Conservation (phyloP, 2,113 vertebrate species). For the Pterophyllum scalare region DNA sequence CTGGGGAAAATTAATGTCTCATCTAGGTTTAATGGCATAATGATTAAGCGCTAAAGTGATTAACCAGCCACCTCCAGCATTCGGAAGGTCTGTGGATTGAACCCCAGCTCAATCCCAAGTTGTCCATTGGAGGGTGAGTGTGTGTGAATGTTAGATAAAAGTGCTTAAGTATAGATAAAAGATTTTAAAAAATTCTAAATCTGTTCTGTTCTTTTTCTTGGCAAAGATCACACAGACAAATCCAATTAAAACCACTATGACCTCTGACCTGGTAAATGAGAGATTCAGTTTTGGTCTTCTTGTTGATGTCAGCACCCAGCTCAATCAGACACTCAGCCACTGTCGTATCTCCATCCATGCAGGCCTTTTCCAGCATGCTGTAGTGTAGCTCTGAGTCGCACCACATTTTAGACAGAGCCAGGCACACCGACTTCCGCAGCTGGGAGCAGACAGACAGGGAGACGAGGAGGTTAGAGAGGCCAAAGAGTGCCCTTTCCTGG, state of each 20-base stretch:
- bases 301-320: conserved; percentile 90
- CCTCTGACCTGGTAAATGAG: conserved; percentile 90
- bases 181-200: no score
- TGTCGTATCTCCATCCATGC: conserved; percentile 82
- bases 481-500: background rate
- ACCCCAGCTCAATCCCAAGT: no score
- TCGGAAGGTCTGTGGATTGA: background rate
- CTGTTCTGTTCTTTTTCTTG: no score
- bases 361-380: conserved; percentile 90
- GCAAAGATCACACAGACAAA: background rate
- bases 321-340: conserved; percentile 92
- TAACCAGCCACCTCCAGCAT: background rate
- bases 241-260: background rate
- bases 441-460: conserved; percentile 38
- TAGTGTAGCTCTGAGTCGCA: conserved; percentile 84
- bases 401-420: conserved; percentile 90
- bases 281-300: conserved; percentile 85
- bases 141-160: background rate
- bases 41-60: background rate
- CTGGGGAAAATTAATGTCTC: background rate
- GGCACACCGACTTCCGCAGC: conserved; percentile 87
- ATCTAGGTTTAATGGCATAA: background rate
- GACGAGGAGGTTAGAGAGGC: background rate
- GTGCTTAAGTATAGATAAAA: no score
- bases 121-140: background rate